A percentile compares a stretch with the other conserved stretches of the same genome.
Conservation (phyloP, 2,113 vertebrate genomes). For the Callithrix jacchus region DNA sequence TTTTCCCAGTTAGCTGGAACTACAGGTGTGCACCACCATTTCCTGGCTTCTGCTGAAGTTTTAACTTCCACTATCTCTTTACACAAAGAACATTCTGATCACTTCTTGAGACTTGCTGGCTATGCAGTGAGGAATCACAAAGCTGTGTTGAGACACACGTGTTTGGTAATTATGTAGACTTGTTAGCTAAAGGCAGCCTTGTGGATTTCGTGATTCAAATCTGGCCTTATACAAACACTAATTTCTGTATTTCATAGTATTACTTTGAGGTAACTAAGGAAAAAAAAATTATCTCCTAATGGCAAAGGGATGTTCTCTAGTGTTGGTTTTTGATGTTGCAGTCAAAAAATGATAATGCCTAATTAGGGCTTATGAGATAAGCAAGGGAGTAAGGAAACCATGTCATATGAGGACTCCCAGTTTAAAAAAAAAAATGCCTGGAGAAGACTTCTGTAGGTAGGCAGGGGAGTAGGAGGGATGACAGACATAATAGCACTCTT, state of each 20-base stretch:
- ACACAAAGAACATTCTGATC: background rate
- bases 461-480: background rate
- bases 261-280: constrained; percentile 19
- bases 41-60: background rate
- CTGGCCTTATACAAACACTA: background rate
- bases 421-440: background rate
- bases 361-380: background rate
- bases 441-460: background rate
- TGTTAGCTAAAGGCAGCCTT: background rate
- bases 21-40: background rate
- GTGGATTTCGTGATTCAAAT: background rate
- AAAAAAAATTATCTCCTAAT: background rate
- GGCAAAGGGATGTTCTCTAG: background rate
- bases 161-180: background rate
- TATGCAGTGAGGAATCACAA: background rate
- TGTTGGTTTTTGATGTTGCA: constrained; percentile 30
- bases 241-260: background rate
- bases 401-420: background rate
- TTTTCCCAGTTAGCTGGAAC: background rate
- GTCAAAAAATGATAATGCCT: background rate
- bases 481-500: background rate
- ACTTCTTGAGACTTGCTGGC: background rate
- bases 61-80: background rate
- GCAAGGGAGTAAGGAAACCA: background rate
- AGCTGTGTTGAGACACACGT: background rate